Base-by-base conservation (phyloP, 2,113 vertebrate genomes). In the Sialia sialis region DNA sequence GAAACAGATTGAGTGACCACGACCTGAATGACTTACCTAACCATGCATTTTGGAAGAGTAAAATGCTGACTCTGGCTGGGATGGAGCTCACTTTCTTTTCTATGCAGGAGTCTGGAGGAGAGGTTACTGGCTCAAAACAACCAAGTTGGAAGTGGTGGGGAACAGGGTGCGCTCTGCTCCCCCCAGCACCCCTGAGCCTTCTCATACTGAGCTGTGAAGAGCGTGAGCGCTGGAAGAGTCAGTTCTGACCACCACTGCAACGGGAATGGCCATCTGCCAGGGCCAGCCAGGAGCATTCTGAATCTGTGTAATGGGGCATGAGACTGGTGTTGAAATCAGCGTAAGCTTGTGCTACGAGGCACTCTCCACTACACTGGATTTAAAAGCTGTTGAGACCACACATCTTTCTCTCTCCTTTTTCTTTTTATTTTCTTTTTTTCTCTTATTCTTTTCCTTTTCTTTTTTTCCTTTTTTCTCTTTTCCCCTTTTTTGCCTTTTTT, bases 191-290 rank as follows among this genome's bases (percentile, higher is more conserved):
- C 26, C 25, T n/a, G 30, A 64, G 30, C 34, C 17, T 26, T 30
- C 21, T 32, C 2, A 0, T 0, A 0, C 25, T 30, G 58, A 0
- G 0, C 49, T 36, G 30, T 12, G 27, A 13, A 19, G 46, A 0
- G 5, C 1, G 1, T 19, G 15, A 87, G 55, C 55, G 3, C 22
- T 23, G 48, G 55, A 69, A 46, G 62, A 54, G 7, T 6, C 73
- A 69, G n/a, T 0, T 0, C 59, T 84, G 52, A 3, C 3, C 21
- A 14, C 5, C 11, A 2, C 34, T 41, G 11, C 9, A 2, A 26
- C 4, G 34, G 49, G 6, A n/a, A 6, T 48, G 25, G 11, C 7
- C 0, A 0, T 1, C 34, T 30, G 25, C 7, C 36, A 10, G 29
- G 30, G 49, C 4, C 48, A 79, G 13, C 30, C n/a, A 30, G 41